Evolutionary conservation across 2,888 invertebrate species (phyloP), one percentile per base, ranked within the genome.

Genomic region (Branchipolynoe longqiensis): DNA sequence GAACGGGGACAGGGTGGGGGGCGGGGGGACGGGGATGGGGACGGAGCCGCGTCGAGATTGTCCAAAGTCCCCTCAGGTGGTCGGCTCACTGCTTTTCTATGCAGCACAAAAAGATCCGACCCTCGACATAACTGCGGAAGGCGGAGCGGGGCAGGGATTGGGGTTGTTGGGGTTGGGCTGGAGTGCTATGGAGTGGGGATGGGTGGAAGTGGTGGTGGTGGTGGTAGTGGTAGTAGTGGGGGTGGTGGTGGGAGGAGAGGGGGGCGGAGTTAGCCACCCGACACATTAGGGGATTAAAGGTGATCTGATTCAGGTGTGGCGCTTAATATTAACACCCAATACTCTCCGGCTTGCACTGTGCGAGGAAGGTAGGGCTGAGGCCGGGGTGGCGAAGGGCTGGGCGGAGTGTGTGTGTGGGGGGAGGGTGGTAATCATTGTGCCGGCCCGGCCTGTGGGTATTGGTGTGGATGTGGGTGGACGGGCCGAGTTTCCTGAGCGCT

Each of bases 241-340:
- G n/a, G n/a, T n/a, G n/a, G n/a, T n/a, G n/a, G n/a, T n/a, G n/a
- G n/a, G n/a, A n/a, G n/a, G n/a, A n/a, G n/a, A n/a, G n/a, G n/a
- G n/a, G n/a, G n/a, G 69, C 36, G 69, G 69, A 69, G 69, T 69
- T 69, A 69, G 69, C 36, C n/a, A n/a, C n/a, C 69, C 69, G 38
- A 69, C 69, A 69, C 69, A 69, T 78, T 78, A 78, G 78, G 54
- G 28, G 78, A 41, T 78, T 78, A 78, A n/a, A 41, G 54, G 48
- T 78, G 78, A 78, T 78, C 78, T 78, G 22, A 78, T n/a, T 78
- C 78, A 78, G 78, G 78, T 78, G 78, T 41, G 78, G 48, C 31
- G 78, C 78, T 78, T 78, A 78, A 78, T 78, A 48, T 78, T 78
- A 78, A 78, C 78, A 54, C 54, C 54, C 48, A 78, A 78, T 78